phyloP scores from a whole-genome alignment of 2,888 invertebrate genomes.

The Philhelius pedissequus region DNA sequence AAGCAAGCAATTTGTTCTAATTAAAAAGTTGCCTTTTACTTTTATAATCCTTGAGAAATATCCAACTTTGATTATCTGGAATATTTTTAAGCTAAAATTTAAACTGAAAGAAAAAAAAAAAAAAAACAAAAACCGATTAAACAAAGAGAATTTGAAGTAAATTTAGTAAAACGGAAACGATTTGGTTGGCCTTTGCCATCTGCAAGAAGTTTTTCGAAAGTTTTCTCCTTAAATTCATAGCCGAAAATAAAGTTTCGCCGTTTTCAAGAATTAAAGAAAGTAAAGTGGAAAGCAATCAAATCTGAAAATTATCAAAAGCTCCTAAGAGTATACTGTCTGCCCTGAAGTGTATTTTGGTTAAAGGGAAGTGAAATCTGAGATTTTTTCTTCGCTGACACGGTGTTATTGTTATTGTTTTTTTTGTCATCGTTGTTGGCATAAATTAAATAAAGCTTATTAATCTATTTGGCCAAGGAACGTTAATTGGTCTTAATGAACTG shows the following conservation, averaged over 20 bases:
- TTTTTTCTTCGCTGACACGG: too few relatives aligned
- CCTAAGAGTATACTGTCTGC: too few relatives aligned
- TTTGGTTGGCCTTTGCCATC: not conserved
- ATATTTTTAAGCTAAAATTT: not conserved
- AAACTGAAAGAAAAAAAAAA: not conserved
- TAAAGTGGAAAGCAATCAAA: not conserved
- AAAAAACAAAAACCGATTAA: not conserved
- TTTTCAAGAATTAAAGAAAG: not conserved
- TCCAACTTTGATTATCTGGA: slow-evolving; percentile 5
- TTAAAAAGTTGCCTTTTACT: slow-evolving; percentile 38
- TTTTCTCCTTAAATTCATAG: not conserved
- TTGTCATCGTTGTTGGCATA: too few relatives aligned
- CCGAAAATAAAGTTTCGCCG: not conserved
- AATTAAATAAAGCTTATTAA: too few relatives aligned
- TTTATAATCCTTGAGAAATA: not conserved
- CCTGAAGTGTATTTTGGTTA: not conserved
- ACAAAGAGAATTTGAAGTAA: not conserved
- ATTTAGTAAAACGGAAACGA: slow-evolving; percentile 3
- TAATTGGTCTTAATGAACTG: too few relatives aligned
- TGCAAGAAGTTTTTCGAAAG: not conserved
- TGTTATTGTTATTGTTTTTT: too few relatives aligned
- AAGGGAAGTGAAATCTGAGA: too few relatives aligned
- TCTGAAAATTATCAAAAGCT: not conserved
- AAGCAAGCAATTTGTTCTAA: slow-evolving; percentile 57
- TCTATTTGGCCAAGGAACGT: too few relatives aligned